Evolutionary conservation across 2,113 vertebrate species (phyloP), one percentile per base, ranked within the genome.

Genomic region (Microtus montanus): DNA sequence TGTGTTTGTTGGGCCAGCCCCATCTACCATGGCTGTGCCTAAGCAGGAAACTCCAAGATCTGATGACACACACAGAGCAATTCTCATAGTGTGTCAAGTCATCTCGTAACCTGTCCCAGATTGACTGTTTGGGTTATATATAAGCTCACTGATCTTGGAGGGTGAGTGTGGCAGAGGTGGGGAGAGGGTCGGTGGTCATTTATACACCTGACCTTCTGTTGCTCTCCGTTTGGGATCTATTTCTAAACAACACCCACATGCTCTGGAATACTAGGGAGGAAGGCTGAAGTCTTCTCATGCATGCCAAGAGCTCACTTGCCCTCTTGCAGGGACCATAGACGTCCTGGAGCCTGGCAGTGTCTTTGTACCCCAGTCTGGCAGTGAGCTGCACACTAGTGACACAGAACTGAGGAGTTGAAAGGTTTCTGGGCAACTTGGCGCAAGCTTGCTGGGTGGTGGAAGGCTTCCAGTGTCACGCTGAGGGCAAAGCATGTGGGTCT

Each of bases 351-450:
- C 10, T 7, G 19, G 83, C 54, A 47, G 89, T 66, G 17, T 13
- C 28, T 33, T 35, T 77, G 20, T 22, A 13, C 3, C 33, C 30
- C 1, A 52, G 20, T 28, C 49, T 10, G 68, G 41, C 5, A 2
- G 33, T 4, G 41, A 26, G 1, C 13, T 17, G 19, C 35, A 2
- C 0, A 47, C 73, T 15, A 13, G 64, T 0, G 11, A 75, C n/a
- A 28, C n/a, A 15, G 54, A n/a, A 15, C 6, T 3, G 64, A 19
- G 66, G 14, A 52, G 35, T 4, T 83, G 73, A 70, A 19, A 38
- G 38, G n/a, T 54, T n/a, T 38, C 87, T 3, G 19, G 77, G 78
- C 6, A 3, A 41, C 19, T 1, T 2, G 33, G 7, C n/a, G 24
- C 58, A 61, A 33, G 30, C 4, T 19, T 14, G 74, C 52, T 30